These are phyloP conservation scores for Megalops cyprinoides DNA, from an alignment of 2,797 vertebrate species.

Conservation along the genomic window DNA sequence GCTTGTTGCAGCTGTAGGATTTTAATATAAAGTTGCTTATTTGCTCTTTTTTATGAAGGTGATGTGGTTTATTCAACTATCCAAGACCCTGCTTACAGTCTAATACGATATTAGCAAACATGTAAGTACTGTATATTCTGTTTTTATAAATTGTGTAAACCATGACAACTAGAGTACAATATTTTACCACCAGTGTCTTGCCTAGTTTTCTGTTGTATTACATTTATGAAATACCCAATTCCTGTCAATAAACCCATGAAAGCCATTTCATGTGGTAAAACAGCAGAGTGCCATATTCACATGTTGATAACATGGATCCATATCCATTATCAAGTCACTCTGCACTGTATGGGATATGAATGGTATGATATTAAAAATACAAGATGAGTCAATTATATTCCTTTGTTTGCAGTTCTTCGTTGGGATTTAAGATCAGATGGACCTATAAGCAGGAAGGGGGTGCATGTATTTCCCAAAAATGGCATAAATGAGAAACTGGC, in stretches of 20 bases:
- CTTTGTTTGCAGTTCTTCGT: neutral
- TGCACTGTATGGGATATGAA: neutral
- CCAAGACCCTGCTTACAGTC: slow-evolving; percentile 64
- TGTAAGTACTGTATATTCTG: slow-evolving; percentile 8
- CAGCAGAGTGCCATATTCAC: neutral
- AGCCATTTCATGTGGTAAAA: too few species aligned
- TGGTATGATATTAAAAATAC: neutral
- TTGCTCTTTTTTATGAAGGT: slow-evolving; percentile 54
- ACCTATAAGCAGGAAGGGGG: neutral
- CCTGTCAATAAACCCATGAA: neutral
- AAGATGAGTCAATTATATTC: neutral
- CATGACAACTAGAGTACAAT: too few species aligned
- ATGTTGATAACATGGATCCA: too few species aligned
- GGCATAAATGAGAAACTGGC: neutral
- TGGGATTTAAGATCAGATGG: neutral
- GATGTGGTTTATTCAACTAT: slow-evolving; percentile 61
- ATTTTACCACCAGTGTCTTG: too few species aligned
- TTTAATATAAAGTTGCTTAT: neutral
- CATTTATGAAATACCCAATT: neutral
- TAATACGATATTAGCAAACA: slow-evolving; percentile 62
- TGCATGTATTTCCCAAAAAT: neutral
- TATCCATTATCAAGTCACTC: neutral
- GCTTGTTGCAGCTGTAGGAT: neutral
- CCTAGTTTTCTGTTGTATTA: neutral
- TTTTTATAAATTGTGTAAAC: neutral